Evolutionary conservation across 2,888 invertebrate genomes (phyloP).

Genomic region (Tenthredo distinguenda): DNA sequence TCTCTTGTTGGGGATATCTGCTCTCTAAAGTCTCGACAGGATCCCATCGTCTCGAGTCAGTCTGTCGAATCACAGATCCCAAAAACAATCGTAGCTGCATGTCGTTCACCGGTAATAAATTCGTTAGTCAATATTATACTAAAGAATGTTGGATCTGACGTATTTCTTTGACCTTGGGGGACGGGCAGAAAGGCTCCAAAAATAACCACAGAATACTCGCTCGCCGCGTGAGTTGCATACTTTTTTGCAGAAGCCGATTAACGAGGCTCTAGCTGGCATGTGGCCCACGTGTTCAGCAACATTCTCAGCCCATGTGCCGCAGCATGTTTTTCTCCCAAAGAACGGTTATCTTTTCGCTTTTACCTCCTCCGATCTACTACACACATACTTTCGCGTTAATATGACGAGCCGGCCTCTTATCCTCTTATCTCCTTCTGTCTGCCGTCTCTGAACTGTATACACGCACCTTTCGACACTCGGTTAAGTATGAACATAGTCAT

Average conservation of each 20-base stretch:
- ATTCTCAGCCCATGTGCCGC: slow-evolving; percentile 6
- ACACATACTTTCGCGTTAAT: not conserved
- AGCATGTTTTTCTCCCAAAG: not conserved
- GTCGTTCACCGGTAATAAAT: not conserved
- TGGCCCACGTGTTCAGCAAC: slow-evolving; percentile 9
- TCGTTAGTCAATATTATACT: not conserved
- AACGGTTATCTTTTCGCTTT: not conserved
- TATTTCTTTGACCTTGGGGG: not conserved
- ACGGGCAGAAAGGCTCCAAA: not conserved
- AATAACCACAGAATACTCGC: not conserved
- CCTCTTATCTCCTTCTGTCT: no score
- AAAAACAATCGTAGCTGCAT: not conserved
- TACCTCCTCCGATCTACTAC: not conserved
- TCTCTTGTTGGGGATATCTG: not conserved
- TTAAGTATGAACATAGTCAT: no score
- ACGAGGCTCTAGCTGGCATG: not conserved
- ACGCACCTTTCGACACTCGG: no score
- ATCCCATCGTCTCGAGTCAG: no score
- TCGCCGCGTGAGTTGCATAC: not conserved
- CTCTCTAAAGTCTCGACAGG: no score
- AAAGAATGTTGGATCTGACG: not conserved
- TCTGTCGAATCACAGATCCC: not conserved
- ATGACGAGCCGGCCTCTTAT: not conserved
- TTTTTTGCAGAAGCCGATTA: not conserved
- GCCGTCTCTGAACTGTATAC: no score